Evolutionary conservation across 2,113 vertebrate species (phyloP).

Genomic region (Laterallus jamaicensis): DNA sequence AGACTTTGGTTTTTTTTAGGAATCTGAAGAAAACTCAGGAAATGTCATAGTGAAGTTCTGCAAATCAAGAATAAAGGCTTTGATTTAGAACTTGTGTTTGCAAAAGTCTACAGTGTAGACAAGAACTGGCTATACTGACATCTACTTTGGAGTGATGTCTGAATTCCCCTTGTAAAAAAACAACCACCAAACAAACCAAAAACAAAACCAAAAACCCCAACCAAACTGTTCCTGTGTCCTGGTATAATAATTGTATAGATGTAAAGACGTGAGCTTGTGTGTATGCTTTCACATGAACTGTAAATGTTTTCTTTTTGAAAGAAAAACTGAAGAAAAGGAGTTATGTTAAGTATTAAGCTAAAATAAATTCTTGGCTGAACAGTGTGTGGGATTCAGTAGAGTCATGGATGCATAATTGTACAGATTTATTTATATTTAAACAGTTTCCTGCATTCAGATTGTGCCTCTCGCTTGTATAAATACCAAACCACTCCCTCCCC

Average conservation of each 20-base stretch:
- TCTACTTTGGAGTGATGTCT: neutral
- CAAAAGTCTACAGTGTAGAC: neutral
- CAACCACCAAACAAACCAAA: too few relatives aligned
- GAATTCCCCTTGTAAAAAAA: neutral
- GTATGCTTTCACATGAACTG: neutral
- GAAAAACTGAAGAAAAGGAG: neutral
- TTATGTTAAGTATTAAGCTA: constrained; percentile 18
- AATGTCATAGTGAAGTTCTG: neutral
- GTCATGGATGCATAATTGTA: constrained; percentile 9
- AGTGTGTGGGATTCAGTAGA: neutral
- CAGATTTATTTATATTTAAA: constrained; percentile 43
- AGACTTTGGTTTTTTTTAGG: neutral
- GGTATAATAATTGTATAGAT: neutral
- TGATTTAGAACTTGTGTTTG: neutral
- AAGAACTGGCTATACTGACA: neutral
- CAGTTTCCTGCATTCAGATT: constrained; percentile 19
- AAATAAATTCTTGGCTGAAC: constrained; percentile 26
- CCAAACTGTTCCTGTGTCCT: neutral
- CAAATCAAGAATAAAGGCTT: neutral
- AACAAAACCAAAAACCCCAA: neutral
- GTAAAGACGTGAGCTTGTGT: neutral
- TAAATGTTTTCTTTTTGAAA: neutral
- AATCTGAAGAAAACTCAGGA: neutral
- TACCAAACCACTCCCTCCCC: neutral
- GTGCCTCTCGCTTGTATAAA: constrained; percentile 11